These are phyloP conservation scores for Bombus consobrinus DNA, from an alignment of 1,140 invertebrate genomes.

Conservation along the genomic window DNA sequence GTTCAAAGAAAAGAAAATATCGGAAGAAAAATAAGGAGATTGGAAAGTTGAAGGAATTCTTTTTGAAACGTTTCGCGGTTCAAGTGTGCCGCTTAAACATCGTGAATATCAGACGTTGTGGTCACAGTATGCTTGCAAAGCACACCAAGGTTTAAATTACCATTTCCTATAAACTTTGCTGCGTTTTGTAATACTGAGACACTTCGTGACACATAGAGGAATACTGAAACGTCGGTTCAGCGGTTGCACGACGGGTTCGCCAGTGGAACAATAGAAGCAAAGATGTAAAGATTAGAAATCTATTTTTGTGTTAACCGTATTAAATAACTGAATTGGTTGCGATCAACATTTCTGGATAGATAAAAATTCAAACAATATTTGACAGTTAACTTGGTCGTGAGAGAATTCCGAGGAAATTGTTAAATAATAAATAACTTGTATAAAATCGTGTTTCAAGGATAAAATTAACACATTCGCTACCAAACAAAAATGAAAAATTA, in stretches of 20 bases:
- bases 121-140: neutral
- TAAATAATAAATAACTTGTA: too few relatives aligned
- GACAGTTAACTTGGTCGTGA: too few relatives aligned
- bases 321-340: neutral
- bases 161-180: constrained; percentile 14
- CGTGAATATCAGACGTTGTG: neutral
- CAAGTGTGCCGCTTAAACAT: neutral
- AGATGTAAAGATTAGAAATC: neutral
- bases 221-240: constrained; percentile 4
- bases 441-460: too few relatives aligned
- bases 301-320: neutral
- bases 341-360: neutral
- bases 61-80: neutral
- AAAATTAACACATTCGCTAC: too few relatives aligned
- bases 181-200: neutral
- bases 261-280: neutral
- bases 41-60: too few relatives aligned
- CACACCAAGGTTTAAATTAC: constrained; percentile 5
- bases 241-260: neutral
- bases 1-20: neutral
- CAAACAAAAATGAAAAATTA: too few relatives aligned
- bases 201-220: constrained; percentile 2
- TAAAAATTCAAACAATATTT: neutral
- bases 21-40: too few relatives aligned
- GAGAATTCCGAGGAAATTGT: too few relatives aligned